A percentile compares a stretch with the other conserved stretches of the same genome.
These are phyloP conservation scores for Arrhopalites spinosus DNA, from an alignment of 2,888 invertebrate genomes.

Conservation along the genomic window DNA sequence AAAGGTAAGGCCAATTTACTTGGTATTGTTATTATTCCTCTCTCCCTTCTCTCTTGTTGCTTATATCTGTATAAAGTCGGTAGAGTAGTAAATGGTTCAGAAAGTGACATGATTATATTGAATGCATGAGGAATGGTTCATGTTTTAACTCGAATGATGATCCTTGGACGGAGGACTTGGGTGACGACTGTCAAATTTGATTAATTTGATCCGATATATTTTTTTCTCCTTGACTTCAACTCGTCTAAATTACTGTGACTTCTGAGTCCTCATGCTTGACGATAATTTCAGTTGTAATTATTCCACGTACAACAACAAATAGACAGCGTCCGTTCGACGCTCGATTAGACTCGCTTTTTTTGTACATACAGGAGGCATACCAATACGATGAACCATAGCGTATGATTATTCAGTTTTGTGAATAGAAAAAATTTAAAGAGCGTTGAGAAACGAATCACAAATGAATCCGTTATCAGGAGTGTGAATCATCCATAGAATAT, in stretches of 20 bases:
- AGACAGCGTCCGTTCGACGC: background rate
- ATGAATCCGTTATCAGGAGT: slow-evolving; percentile 27
- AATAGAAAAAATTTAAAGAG: background rate
- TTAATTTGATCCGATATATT: slow-evolving; percentile 31
- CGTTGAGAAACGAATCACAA: slow-evolving; percentile 6
- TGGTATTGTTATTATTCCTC: too few species aligned
- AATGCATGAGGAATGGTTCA: too few species aligned
- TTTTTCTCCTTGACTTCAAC: slow-evolving; percentile 13
- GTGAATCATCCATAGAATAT: slow-evolving; percentile 5
- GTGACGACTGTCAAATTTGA: slow-evolving; percentile 37
- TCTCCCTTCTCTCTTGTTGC: too few species aligned
- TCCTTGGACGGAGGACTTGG: background rate
- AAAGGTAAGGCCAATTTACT: too few species aligned
- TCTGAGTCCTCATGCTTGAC: background rate
- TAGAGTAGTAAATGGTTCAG: too few species aligned
- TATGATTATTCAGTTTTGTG: background rate
- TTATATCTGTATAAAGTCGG: too few species aligned
- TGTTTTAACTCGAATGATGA: background rate
- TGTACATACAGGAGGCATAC: too few species aligned
- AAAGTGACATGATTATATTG: too few species aligned
- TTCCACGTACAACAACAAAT: background rate
- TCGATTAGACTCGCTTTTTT: too few species aligned
- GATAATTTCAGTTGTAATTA: background rate
- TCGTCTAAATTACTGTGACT: background rate
- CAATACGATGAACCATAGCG: too few species aligned